Conservation (phyloP, 1,140 invertebrate genomes). For the Aleiodes sp. region DNA sequence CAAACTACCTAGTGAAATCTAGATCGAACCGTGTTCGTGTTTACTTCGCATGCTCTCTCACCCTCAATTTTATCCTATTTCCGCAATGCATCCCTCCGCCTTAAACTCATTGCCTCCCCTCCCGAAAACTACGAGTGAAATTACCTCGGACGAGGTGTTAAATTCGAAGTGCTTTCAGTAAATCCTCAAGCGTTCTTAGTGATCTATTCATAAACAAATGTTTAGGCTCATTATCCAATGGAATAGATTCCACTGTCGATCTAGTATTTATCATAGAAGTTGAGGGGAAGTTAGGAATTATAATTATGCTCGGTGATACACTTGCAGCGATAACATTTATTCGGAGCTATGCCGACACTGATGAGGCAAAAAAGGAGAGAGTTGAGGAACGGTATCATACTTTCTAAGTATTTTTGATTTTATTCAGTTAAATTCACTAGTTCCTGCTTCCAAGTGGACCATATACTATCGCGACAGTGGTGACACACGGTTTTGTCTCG, state of each 20-base stretch:
- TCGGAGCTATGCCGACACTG: conserved; percentile 43
- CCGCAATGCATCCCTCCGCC: conserved; percentile 39
- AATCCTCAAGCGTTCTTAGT: not conserved
- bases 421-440: not conserved
- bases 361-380: conserved; percentile 39
- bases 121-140: conserved; percentile 24
- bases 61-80: conserved; percentile 27
- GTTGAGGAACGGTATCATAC: conserved; percentile 43
- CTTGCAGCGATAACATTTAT: conserved; percentile 47
- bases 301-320: conserved; percentile 41
- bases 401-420: conserved; percentile 1
- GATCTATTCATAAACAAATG: not conserved
- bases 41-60: conserved; percentile 29
- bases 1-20: conserved; percentile 8
- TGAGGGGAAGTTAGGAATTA: no score
- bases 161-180: conserved; percentile 32
- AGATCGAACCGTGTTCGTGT: conserved; percentile 25
- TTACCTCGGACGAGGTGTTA: conserved; percentile 25
- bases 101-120: no score
- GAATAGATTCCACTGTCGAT: not conserved
- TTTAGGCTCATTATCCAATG: not conserved
- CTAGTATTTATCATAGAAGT: not conserved
- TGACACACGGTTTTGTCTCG: no score
- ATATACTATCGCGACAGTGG: no score
- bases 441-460: no score